A percentile compares a stretch with the other conserved stretches of the same genome.
These are phyloP conservation scores for Sebastes oblongus DNA, from an alignment of 2,797 vertebrate species.

Conservation along the genomic window DNA sequence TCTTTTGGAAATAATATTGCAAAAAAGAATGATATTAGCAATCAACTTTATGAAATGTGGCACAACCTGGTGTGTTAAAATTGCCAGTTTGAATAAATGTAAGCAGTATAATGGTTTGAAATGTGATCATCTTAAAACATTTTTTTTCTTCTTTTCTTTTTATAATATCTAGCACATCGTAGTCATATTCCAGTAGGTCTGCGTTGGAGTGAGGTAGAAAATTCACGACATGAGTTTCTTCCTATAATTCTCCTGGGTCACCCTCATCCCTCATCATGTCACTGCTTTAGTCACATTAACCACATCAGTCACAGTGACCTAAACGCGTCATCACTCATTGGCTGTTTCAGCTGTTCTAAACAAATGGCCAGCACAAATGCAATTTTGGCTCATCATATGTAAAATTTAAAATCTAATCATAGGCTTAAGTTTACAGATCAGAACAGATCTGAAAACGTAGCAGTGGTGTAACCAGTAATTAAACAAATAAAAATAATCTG, in stretches of 20 bases:
- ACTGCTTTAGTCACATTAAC: conserved; percentile 74
- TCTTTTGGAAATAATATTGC: conserved; percentile 30
- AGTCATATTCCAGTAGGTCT: conserved; percentile 4
- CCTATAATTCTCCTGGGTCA: conserved; percentile 56
- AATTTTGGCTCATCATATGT: conserved; percentile 81
- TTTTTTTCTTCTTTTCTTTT: not conserved
- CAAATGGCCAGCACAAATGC: conserved; percentile 85
- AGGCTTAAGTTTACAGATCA: not conserved
- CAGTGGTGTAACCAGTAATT: not conserved
- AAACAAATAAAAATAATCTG: not conserved
- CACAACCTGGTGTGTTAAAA: conserved; percentile 19
- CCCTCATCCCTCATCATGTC: conserved; percentile 81
- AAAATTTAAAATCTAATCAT: not conserved
- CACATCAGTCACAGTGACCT: conserved; percentile 84
- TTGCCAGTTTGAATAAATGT: conserved; percentile 4
- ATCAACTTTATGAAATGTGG: conserved; percentile 34
- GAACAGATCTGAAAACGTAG: not conserved
- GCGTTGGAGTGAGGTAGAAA: conserved; percentile 11
- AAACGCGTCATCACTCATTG: conserved; percentile 31
- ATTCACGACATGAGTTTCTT: conserved; percentile 43
- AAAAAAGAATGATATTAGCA: conserved; percentile 11
- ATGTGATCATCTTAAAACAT: not conserved
- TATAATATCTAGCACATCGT: not conserved
- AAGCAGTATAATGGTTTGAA: conserved; percentile 3
- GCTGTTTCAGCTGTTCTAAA: conserved; percentile 45